phyloP scores from a whole-genome alignment of 2,797 vertebrate species.

The Thripadectes ignobilis region DNA sequence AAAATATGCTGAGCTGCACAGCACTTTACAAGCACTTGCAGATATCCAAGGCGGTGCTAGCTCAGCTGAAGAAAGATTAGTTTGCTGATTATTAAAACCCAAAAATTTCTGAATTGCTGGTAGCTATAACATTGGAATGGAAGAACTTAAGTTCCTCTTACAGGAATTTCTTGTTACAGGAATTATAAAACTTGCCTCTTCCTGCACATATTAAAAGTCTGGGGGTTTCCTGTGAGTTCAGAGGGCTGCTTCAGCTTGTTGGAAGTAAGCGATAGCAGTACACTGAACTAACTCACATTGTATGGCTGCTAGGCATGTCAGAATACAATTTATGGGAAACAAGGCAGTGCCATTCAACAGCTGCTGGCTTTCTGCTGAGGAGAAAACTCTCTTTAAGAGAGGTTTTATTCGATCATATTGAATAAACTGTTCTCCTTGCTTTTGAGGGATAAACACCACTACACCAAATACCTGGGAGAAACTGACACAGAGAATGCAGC shows the following conservation, averaged over 20 bases:
- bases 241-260: not conserved
- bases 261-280: not conserved
- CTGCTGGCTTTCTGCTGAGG: not conserved
- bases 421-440: not conserved
- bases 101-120: not conserved
- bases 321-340: not conserved
- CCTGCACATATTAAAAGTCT: not conserved
- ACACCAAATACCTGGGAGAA: not conserved
- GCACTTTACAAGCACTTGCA: not conserved
- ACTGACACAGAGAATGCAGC: not conserved
- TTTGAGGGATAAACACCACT: not conserved
- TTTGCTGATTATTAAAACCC: slow-evolving; percentile 3
- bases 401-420: not conserved
- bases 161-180: not conserved
- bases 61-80: not conserved
- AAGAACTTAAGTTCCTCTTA: not conserved
- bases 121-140: not conserved
- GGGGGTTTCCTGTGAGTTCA: rapidly evolving
- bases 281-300: not conserved
- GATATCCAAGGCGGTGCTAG: not conserved
- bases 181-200: not conserved
- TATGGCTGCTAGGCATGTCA: not conserved
- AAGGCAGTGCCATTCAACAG: not conserved
- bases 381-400: not conserved
- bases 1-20: not conserved